A percentile compares a stretch with the other conserved stretches of the same genome.
Conservation (phyloP, 1,140 invertebrate species). For the Colletes gigas region DNA sequence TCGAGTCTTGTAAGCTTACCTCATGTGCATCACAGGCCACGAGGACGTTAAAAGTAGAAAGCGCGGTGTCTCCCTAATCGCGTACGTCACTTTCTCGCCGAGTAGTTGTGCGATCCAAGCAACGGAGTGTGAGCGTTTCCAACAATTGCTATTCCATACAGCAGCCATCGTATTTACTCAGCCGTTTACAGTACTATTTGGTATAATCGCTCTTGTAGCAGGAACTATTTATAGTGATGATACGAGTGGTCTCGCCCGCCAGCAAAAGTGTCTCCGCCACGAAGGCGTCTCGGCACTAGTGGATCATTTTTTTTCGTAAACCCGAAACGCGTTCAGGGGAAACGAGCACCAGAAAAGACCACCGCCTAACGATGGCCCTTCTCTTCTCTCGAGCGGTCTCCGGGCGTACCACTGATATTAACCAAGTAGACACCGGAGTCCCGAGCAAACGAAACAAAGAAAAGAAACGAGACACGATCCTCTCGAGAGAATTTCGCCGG, state of each 20-base stretch:
- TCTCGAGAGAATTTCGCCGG: slow-evolving; percentile 36
- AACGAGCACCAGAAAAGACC: slow-evolving; percentile 14
- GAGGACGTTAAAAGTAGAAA: slow-evolving; percentile 11
- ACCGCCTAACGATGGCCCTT: background rate
- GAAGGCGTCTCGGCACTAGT: background rate
- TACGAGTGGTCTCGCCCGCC: slow-evolving; percentile 40
- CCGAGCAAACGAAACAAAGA: background rate
- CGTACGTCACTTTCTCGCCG: slow-evolving; percentile 42
- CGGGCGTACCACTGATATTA: background rate
- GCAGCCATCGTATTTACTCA: slow-evolving; percentile 44
- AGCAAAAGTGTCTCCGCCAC: slow-evolving; percentile 41
- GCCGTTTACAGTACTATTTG: slow-evolving; percentile 73
- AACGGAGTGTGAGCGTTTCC: slow-evolving; percentile 16
- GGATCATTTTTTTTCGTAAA: background rate
- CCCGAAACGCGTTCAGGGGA: background rate
- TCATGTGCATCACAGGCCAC: slow-evolving; percentile 28
- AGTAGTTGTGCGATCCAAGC: slow-evolving; percentile 8
- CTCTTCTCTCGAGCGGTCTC: background rate
- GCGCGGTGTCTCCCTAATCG: background rate
- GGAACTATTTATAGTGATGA: slow-evolving; percentile 74
- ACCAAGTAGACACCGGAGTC: background rate
- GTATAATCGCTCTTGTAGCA: slow-evolving; percentile 77
- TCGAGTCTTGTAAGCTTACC: slow-evolving; percentile 26
- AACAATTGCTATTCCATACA: slow-evolving; percentile 13
- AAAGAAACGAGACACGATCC: slow-evolving; percentile 12